Base-by-base conservation (phyloP, 1,140 invertebrate genomes). In the Oscheius sp. region DNA sequence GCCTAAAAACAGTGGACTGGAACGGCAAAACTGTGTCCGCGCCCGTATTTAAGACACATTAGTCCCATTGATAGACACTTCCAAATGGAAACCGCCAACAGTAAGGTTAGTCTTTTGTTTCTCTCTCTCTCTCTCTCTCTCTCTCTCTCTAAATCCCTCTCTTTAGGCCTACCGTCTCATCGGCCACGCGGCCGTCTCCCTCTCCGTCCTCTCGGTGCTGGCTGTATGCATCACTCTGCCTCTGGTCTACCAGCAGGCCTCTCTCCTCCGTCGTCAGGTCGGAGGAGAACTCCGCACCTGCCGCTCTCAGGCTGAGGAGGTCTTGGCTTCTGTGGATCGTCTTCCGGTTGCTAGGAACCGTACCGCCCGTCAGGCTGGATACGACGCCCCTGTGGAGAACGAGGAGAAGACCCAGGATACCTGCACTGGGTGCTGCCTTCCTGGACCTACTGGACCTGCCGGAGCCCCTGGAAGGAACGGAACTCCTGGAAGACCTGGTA, bases 171-270 rank as follows among this genome's bases (percentile, higher is more conserved):
- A 74, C 26, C 35, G 26, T 31, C 29, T 38, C 7, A 61, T 70
- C 28, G 63, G 36, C n/a, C 63, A 69, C 26, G 55, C 46, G 26
- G 66, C 71, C 0, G 63, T 73, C 31, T 58, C 38, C 18, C 59
- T 73, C 36, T 42, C 63, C 4, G 49, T 52, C 38, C 46, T 73
- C 28, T 63, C 73, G 13, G 68, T 75, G 2, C 61, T 75, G 42
- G 71, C 72, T 3, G 61, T 75, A 35, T 75, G 73, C 42, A 52
- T 72, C 34, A 75, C 73, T n/a, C 61, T 75, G 46, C 73, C 73
- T 15, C 49, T 75, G 36, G 59, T 72, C 7, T 75, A 75, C 73
- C 55, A 65, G 7, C 62, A 73, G 20, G 70, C 59, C 7, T 35
- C 52, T 23, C 62, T 38, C 18, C 61, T 73, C 20, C 62, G 62